A percentile compares a stretch with the other conserved stretches of the same genome.
These are phyloP conservation scores for Caenorhabditis sp. DNA, from an alignment of 2,888 invertebrate species.

Conservation along the genomic window DNA sequence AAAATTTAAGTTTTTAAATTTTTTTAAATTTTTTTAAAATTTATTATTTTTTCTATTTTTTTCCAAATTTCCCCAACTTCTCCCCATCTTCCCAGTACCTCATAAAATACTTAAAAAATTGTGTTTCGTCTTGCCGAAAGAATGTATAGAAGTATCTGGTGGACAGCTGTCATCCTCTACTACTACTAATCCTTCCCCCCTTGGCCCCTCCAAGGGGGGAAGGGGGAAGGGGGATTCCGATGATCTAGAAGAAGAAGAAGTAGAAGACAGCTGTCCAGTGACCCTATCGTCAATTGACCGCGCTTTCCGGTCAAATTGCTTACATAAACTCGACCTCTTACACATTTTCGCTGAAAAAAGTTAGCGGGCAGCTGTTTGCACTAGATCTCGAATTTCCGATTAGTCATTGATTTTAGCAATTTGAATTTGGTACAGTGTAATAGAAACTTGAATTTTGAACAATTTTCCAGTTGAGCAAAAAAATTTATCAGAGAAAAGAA, in stretches of 20 bases:
- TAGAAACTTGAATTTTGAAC: background rate
- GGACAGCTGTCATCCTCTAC: background rate
- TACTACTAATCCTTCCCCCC: background rate
- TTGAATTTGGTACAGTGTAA: background rate
- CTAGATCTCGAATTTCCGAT: no score
- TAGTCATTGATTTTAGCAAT: background rate
- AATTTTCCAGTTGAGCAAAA: no score
- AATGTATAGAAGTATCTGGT: background rate
- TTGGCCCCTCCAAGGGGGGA: no score
- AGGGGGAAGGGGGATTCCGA: background rate
- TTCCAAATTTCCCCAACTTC: background rate
- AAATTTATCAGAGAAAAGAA: no score
- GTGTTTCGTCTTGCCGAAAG: background rate
- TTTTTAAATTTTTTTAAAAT: background rate
- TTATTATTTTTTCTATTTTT: no score
- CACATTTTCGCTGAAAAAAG: background rate
- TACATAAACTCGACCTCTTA: background rate
- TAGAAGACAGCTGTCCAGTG: constrained; percentile 26
- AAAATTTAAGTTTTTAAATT: background rate
- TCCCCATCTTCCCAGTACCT: background rate
- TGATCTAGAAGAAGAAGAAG: background rate
- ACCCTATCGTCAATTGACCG: no score
- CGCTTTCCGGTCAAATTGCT: constrained; percentile 8
- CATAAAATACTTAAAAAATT: background rate
- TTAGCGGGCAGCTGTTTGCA: background rate